Conservation (phyloP, 1,140 invertebrate genomes). For the Drosophila guanche region DNA sequence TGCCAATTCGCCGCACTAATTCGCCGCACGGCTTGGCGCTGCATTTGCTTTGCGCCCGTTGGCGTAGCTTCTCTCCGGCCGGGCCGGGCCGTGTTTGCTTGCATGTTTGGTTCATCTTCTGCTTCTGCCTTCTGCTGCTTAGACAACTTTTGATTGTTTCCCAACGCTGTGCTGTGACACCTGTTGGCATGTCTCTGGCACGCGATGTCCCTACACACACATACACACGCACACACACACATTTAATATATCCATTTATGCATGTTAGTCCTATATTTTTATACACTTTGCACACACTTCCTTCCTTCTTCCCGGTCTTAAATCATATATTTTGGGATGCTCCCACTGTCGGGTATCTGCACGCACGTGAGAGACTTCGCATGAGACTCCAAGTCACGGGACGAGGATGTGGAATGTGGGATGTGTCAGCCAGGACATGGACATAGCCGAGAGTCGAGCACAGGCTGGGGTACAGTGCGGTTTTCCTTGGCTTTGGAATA, state of each 20-base stretch:
- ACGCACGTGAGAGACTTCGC: too few relatives aligned
- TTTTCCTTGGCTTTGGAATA: conserved; percentile 82
- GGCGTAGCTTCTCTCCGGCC: too few relatives aligned
- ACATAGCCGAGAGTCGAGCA: background rate
- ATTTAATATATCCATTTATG: too few relatives aligned
- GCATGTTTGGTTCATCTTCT: conserved; percentile 49
- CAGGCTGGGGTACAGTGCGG: conserved; percentile 49
- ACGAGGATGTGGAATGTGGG: background rate
- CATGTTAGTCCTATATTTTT: conserved; percentile 3
- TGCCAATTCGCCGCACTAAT: conserved; percentile 39
- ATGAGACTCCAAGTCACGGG: background rate
- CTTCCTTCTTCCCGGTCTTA: background rate
- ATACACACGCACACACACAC: background rate
- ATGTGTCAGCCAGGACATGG: conserved; percentile 8
- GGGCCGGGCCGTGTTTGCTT: conserved; percentile 18
- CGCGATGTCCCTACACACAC: conserved; percentile 25
- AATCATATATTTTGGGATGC: conserved; percentile 39
- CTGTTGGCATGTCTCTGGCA: conserved; percentile 47
- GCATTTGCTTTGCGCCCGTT: conserved; percentile 10
- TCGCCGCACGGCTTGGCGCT: conserved; percentile 38
- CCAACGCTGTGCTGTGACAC: conserved; percentile 39
- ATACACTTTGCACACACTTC: conserved; percentile 9
- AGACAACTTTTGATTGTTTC: conserved; percentile 52
- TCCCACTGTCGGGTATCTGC: too few relatives aligned
- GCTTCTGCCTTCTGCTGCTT: conserved; percentile 40